Base-by-base conservation (phyloP, 1,140 invertebrate species). In the Prorops nasuta region DNA sequence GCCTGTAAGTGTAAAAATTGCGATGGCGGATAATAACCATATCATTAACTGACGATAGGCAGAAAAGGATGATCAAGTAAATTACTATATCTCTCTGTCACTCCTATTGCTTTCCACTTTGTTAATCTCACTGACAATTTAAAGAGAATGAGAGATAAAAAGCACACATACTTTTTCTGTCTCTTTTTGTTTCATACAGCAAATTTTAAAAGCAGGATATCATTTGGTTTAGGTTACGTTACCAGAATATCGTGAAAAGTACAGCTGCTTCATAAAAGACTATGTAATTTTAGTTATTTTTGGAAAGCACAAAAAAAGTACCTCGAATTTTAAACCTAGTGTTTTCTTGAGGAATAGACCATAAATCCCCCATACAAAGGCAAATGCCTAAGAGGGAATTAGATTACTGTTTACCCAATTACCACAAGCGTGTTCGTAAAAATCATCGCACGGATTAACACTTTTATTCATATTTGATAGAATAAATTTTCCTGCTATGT, bases 161-260 rank as follows among this genome's bases (percentile, higher is more conserved):
- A n/a, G n/a, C n/a, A n/a, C n/a, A n/a, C n/a, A n/a, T n/a, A n/a
- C n/a, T n/a, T n/a, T 58, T 56, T 49, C 32, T 37, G 18, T 63
- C 37, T 54, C 61, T 63, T 14, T 60, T 63, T 3, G 60, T 55
- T 12, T 44, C 52, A 38, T 61, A 66, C 37, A 1, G 51, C 48
- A 47, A 57, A 46, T 44, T 35, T 57, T 6, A 66, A 32, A 2
- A 58, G 61, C 2, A 37, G 17, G 22, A 59, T 57, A 15, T 66
- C 61, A 17, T 28, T 20, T 10, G 34, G 7, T 17, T 55, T 42
- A 2, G 49, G 32, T 0, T 18, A 2, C 15, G 45, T 51, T 28
- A 61, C 58, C n/a, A 66, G 58, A 37, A 63, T 31, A 6, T 51
- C 60, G n/a, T 63, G 41, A 28, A 10, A 28, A 28, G 4, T 6